Conservation (phyloP, 2,888 invertebrate species). For the Chaetoderma sp. region DNA sequence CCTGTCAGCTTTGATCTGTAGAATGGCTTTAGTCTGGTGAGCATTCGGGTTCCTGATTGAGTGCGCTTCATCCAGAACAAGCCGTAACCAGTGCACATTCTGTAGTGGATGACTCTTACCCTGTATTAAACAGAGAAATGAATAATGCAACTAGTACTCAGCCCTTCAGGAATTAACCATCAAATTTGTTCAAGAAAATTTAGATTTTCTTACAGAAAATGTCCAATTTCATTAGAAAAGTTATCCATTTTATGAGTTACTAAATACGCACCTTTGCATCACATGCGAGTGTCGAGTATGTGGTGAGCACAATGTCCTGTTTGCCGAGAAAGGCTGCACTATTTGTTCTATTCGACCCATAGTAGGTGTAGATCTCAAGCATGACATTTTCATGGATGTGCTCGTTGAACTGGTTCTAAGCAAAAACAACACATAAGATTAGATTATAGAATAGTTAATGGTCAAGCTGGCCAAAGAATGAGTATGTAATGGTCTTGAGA, state of each 20-base stretch:
- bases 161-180: no score
- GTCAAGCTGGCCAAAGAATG: not conserved
- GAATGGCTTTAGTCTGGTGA: constrained; percentile 87
- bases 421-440: constrained; percentile 2
- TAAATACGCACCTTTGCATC: constrained; percentile 54
- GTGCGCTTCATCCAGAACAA: constrained; percentile 99
- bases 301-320: constrained; percentile 51
- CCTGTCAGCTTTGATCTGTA: constrained; percentile 45
- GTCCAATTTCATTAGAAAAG: not conserved
- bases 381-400: constrained; percentile 45
- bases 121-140: not conserved
- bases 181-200: no score
- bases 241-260: no score
- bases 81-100: constrained; percentile 94
- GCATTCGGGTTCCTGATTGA: constrained; percentile 99
- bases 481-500: not conserved
- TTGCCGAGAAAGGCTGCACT: constrained; percentile 35
- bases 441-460: not conserved
- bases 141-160: not conserved
- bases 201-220: no score
- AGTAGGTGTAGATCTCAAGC: constrained; percentile 47
- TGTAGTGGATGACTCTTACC: constrained; percentile 44
- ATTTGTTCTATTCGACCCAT: constrained; percentile 40
- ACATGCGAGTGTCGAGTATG: constrained; percentile 45
- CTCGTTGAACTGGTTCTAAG: constrained; percentile 50